These are phyloP conservation scores for Puntigrus tetrazona DNA, from an alignment of 2,113 vertebrate genomes.

Conservation along the genomic window DNA sequence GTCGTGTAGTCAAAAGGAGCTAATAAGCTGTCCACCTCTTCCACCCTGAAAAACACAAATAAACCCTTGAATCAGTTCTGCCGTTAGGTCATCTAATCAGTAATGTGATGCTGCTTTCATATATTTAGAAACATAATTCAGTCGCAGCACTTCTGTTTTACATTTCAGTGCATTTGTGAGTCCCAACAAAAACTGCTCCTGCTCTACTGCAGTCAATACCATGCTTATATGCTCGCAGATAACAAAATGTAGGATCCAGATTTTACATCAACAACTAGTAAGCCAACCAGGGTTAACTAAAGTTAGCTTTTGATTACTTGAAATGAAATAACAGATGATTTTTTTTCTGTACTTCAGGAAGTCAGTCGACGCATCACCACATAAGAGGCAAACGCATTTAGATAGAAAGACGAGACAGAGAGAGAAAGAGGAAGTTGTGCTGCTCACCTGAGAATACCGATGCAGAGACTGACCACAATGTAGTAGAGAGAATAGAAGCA, in stretches of 20 bases:
- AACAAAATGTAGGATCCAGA: neutral
- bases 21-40: slow-evolving; percentile 77
- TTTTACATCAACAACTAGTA: no score
- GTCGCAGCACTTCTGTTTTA: neutral
- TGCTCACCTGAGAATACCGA: slow-evolving; percentile 74
- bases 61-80: neutral
- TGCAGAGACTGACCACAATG: slow-evolving; percentile 75
- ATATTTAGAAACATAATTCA: neutral
- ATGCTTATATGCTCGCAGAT: neutral
- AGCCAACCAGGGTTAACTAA: no score
- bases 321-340: neutral
- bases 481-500: slow-evolving; percentile 80
- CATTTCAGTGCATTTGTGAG: neutral
- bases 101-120: neutral
- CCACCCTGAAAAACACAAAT: slow-evolving; percentile 64
- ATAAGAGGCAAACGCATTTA: slow-evolving; percentile 1
- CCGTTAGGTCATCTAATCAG: neutral
- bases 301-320: no score
- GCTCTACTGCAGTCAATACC: neutral
- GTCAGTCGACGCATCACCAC: slow-evolving; percentile 24
- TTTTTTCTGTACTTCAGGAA: slow-evolving; percentile 46
- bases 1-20: slow-evolving; percentile 79
- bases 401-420: slow-evolving; percentile 10
- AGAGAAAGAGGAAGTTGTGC: slow-evolving; percentile 30
- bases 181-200: neutral